phyloP scores from a whole-genome alignment of 2,888 invertebrate species.

The Cephalotes varians region DNA sequence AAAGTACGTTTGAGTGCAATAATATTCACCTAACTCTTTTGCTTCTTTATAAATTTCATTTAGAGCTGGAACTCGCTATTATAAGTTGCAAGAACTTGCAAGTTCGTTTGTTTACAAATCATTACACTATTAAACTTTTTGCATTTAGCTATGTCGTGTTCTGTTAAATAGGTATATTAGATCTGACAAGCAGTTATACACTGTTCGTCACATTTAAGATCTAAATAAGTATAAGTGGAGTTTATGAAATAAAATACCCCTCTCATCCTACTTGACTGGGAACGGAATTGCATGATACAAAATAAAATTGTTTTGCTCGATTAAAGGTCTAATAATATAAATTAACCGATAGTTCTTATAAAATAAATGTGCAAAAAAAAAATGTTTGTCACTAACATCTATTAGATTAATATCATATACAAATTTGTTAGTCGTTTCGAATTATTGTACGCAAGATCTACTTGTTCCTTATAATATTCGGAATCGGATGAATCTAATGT shows the following conservation, averaged over 20 bases:
- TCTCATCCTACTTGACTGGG: background rate
- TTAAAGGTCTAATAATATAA: background rate
- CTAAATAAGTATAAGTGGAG: background rate
- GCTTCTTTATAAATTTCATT: background rate
- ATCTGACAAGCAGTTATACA: too few species aligned
- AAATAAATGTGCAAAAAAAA: too few species aligned
- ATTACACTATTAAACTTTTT: background rate
- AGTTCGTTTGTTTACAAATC: background rate
- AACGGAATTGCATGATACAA: background rate
- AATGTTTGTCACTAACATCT: background rate
- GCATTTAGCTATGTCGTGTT: background rate
- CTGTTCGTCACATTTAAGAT: background rate
- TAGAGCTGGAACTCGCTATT: background rate
- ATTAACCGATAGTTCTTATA: background rate
- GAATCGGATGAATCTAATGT: too few species aligned
- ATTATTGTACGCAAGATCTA: too few species aligned
- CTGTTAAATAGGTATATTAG: background rate
- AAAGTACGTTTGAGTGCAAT: background rate
- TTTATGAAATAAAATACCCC: conserved; percentile 4
- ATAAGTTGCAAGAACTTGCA: too few species aligned
- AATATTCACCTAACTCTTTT: background rate
- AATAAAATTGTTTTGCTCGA: background rate
- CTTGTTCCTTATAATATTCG: too few species aligned
- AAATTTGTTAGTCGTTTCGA: too few species aligned
- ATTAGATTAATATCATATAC: background rate